Base-by-base conservation (phyloP, 2,888 invertebrate species). In the Junonia oenone region DNA sequence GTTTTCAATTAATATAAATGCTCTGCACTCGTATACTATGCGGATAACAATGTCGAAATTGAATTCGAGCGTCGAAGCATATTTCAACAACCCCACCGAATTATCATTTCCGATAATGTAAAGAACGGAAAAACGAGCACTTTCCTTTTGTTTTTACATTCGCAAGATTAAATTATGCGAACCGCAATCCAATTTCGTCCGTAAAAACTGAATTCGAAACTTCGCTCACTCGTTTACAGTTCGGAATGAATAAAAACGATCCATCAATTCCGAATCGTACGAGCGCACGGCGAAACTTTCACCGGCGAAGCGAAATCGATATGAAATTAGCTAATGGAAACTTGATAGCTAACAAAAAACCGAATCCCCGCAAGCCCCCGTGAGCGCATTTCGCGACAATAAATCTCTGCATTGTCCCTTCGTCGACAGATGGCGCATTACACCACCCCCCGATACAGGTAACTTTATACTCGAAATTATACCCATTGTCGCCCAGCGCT, bases 251-350 rank as follows among this genome's bases (percentile, higher is more conserved):
- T 81, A 85, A 83, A 83, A 83, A 80, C 82, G 79, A 87, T 86
- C 84, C 82, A 87, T 88, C 86, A 86, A 81, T 78, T 78, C 64
- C 65, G 73, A 73, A 83, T 79, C 74, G 75, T 65, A 72, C 70
- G 68, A 53, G 68, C 66, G 64, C 67, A 64, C 68, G 68, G 70
- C 64, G 72, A 73, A 81, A 78, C 73, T 81, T 80, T 74, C 76
- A 71, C 80, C 76, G 78, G 73, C 67, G 68, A 69, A 68, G 55
- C 64, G 67, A 73, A 77, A 78, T 78, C 88, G 82, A 88, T 87
- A 83, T 72, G 79, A 81, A 87, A 89, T 89, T 89, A 89, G 87
- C 86, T 88, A 89, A 89, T 88, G 88, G 87, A 88, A 89, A 88
- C 83, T 87, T 88, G 89, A 89, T 88, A 85, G 86, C 81, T 74